These are phyloP conservation scores for Campylorhamphus procurvoides DNA, from an alignment of 2,113 vertebrate species.

Conservation along the genomic window DNA sequence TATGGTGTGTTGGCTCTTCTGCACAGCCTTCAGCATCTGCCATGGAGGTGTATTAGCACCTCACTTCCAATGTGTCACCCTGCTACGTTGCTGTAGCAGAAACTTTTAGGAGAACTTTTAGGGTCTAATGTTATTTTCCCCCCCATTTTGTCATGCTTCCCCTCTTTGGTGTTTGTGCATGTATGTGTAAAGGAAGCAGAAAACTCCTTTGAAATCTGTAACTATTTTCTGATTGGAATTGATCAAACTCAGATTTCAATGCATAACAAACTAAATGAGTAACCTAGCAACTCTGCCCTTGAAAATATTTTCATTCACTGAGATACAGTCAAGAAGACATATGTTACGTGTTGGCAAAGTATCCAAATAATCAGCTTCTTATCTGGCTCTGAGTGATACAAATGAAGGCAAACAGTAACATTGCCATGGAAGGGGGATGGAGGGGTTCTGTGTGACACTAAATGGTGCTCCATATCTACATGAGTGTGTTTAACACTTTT, in stretches of 20 bases:
- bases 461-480: neutral
- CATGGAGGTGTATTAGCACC: neutral
- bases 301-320: neutral
- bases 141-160: neutral
- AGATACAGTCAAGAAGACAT: neutral
- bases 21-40: neutral
- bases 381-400: accelerated
- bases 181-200: neutral
- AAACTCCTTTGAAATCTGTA: neutral
- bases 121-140: neutral
- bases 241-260: neutral
- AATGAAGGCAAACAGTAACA: neutral
- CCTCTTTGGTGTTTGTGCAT: neutral
- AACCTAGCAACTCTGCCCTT: neutral
- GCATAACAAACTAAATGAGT: neutral
- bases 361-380: neutral
- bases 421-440: neutral
- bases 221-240: neutral
- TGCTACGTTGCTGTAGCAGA: neutral
- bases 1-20: neutral
- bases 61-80: neutral
- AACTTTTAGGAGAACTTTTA: neutral
- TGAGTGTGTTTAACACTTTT: neutral
- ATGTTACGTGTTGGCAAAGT: accelerated
- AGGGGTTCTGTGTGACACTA: neutral